Evolutionary conservation across 2,888 invertebrate genomes (phyloP), one percentile per base, ranked within the genome.

Genomic region (Thera obeliscata): DNA sequence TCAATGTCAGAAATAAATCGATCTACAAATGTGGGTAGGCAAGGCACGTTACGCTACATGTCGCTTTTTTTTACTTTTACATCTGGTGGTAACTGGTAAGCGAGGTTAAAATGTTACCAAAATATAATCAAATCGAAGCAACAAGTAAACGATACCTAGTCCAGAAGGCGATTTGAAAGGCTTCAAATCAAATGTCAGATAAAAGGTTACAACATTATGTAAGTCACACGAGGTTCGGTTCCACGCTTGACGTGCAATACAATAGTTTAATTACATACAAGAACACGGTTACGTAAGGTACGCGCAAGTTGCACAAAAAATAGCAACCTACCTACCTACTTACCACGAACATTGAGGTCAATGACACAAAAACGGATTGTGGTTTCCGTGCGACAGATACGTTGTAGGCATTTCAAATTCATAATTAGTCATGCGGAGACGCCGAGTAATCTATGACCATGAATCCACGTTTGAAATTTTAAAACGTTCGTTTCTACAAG

Each of bases 161-260:
- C 75, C 74, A 77, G 76, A 65, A 64, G 74, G 74, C 72, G 72
- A 81, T 81, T 83, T 83, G 83, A 84, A 86, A 87, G 84, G 83
- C 86, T 85, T 82, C 84, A 73, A 79, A 84, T 83, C 84, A 88
- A 90, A 89, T 89, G 87, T 85, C 87, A 87, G 81, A 87, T 84
- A 84, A 90, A 89, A 90, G 87, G 88, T 88, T 89, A 84, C 78
- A 72, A 81, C 81, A 87, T 90, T 90, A 90, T 84, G 81, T 89
- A 90, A 90, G 81, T 74, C 75, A 76, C 72, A 73, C 76, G 73
- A 74, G 74, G 76, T 74, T 79, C 22, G 74, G 79, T 82, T 79
- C 81, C 74, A 81, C 75, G 78, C 75, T 78, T 79, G 77, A 83
- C 83, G 84, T 83, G 85, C 84, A 87, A 84, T 76, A 84, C 86